Percentiles rank a stretch among this genome's conserved stretches.
Conservation (phyloP, 1,140 invertebrate genomes). For the Gyrodactylus salaris region DNA sequence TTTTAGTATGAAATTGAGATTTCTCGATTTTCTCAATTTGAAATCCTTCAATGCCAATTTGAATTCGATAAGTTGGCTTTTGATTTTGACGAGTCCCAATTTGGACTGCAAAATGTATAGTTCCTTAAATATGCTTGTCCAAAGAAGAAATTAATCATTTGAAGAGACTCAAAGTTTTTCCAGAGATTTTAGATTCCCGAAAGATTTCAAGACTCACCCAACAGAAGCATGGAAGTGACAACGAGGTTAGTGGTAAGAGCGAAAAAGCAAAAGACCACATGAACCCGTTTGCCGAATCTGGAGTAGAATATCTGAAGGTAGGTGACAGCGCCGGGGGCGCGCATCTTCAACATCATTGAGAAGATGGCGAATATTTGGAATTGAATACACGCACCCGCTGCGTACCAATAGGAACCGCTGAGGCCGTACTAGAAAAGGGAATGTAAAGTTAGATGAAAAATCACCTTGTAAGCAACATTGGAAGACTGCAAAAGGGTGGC, state of each 20-base stretch:
- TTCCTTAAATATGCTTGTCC: too few relatives aligned
- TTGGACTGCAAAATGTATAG: too few relatives aligned
- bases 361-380: conserved; percentile 19
- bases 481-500: conserved; percentile 21
- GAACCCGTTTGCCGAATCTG: conserved; percentile 17
- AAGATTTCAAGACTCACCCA: conserved; percentile 12
- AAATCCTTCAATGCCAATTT: too few relatives aligned
- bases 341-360: conserved; percentile 16
- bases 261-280: conserved; percentile 17
- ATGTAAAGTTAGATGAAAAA: background rate
- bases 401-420: conserved; percentile 21
- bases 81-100: too few relatives aligned
- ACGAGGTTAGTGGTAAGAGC: conserved; percentile 19
- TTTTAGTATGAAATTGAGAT: too few relatives aligned
- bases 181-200: too few relatives aligned
- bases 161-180: too few relatives aligned
- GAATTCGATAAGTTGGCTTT: too few relatives aligned
- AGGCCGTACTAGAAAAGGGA: conserved; percentile 16
- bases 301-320: conserved; percentile 19
- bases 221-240: conserved; percentile 19
- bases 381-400: conserved; percentile 19
- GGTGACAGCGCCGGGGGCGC: conserved; percentile 20
- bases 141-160: too few relatives aligned
- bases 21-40: too few relatives aligned
- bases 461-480: conserved; percentile 16